A percentile compares a stretch with the other conserved stretches of the same genome.
Conservation (phyloP, 2,797 vertebrate species). For the Bradypus variegatus region DNA sequence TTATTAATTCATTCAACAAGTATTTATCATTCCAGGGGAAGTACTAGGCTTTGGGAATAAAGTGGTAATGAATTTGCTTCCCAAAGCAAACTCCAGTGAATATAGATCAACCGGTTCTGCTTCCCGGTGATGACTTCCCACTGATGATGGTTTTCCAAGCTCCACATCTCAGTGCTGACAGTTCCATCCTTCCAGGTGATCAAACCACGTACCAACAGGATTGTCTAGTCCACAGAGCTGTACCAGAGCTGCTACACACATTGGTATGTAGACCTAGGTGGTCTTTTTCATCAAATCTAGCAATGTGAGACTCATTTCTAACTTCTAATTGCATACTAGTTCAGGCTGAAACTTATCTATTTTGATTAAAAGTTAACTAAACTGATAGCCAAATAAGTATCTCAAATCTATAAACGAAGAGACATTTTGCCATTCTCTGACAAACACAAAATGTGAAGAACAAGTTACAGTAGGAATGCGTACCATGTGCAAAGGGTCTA, state of each 20-base stretch:
- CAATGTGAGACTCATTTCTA: neutral
- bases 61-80: neutral
- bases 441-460: neutral
- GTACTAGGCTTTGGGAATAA: neutral
- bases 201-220: neutral
- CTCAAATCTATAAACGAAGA: neutral
- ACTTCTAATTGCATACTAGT: neutral
- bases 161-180: neutral
- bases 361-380: neutral
- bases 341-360: neutral
- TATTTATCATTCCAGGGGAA: neutral
- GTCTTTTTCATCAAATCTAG: neutral
- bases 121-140: too few species aligned
- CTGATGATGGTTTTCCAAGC: neutral
- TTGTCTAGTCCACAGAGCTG: neutral
- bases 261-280: fast-evolving
- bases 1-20: neutral
- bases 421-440: neutral
- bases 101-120: neutral
- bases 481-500: neutral
- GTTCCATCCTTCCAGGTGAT: neutral
- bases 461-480: neutral
- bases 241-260: neutral
- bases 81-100: neutral
- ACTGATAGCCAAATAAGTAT: neutral